Percentiles rank a stretch among this genome's conserved stretches.
Evolutionary conservation across 2,113 vertebrate species (phyloP).

Genomic region (Proterorhinus semilunaris): DNA sequence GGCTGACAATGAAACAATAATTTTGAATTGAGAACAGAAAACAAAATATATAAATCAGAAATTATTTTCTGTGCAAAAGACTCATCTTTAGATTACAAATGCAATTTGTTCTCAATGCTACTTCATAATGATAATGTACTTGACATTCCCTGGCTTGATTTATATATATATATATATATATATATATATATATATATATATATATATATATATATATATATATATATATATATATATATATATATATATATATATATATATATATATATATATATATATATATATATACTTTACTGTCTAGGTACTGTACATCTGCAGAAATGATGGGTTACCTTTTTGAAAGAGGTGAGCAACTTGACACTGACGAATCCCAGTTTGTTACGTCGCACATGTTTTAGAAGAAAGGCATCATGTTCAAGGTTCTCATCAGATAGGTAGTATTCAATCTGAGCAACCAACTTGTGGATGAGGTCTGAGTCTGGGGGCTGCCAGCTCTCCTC

Average conservation of each 20-base stretch:
- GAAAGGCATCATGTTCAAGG: constrained; percentile 94
- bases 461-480: constrained; percentile 84
- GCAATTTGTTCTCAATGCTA: neutral
- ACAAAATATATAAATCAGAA: neutral
- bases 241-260: too few relatives aligned
- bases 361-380: constrained; percentile 97
- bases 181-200: too few relatives aligned
- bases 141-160: too few relatives aligned
- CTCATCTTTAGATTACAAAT: constrained; percentile 5
- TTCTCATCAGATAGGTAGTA: constrained; percentile 97
- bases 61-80: constrained; percentile 15
- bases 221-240: too few relatives aligned
- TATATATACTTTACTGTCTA: neutral
- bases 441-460: constrained; percentile 91
- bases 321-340: constrained; percentile 87
- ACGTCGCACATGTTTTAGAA: constrained; percentile 93
- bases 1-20: too few relatives aligned
- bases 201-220: too few relatives aligned
- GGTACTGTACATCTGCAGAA: neutral
- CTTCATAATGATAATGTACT: neutral
- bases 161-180: too few relatives aligned
- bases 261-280: too few relatives aligned
- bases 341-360: constrained; percentile 95
- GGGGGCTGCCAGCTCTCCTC: constrained; percentile 92
- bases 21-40: neutral